Evolutionary conservation across 2,797 vertebrate genomes (phyloP), one percentile per base, ranked within the genome.

Genomic region (Hozukius guyotensis): DNA sequence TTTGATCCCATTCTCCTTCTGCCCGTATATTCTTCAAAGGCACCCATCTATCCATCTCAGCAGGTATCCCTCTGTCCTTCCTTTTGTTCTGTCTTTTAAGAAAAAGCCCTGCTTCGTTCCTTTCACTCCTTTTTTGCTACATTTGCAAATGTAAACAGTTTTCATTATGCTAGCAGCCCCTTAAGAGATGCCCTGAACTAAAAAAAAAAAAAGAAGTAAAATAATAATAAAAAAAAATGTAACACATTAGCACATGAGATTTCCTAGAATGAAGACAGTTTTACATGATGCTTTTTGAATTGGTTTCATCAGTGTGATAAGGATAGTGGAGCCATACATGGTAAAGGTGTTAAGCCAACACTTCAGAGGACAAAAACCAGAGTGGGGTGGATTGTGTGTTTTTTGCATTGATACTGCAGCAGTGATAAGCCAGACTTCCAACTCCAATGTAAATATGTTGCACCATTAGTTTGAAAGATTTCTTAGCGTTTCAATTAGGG

Each of bases 81-180:
- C 64, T 59, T 75, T 77, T 81, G 59, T 78, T 78, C 60, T 52
- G 36, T 81, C 77, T 84, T 61, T 68, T 49, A 63, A 63, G 68
- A 53, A 81, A 81, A 77, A 82, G 62, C 68, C 27, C 27, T 56
- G 65, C 56, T 70, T 88, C 32, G 62, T 77, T 87, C 55, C 72
- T 78, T 80, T 63, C 38, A 49, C 46, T 49, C 55, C 70, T 55
- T 72, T 64, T 84, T 88, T 89, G 89, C 93, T 92, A 93, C 93
- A 93, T 88, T 85, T 85, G 73, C 62, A 73, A 86, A 88, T 89
- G 91, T 93, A 91, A 94, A 94, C 90, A 87, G 74, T 78, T 81
- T 86, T 76, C 63, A 77, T 76, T 78, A 81, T 6, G 77, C 83
- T 75, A 84, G 83, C 84, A 88, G 85, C 83, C 57, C 83, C 66